phyloP scores from a whole-genome alignment of 2,113 vertebrate genomes.

The Vicugna pacos region DNA sequence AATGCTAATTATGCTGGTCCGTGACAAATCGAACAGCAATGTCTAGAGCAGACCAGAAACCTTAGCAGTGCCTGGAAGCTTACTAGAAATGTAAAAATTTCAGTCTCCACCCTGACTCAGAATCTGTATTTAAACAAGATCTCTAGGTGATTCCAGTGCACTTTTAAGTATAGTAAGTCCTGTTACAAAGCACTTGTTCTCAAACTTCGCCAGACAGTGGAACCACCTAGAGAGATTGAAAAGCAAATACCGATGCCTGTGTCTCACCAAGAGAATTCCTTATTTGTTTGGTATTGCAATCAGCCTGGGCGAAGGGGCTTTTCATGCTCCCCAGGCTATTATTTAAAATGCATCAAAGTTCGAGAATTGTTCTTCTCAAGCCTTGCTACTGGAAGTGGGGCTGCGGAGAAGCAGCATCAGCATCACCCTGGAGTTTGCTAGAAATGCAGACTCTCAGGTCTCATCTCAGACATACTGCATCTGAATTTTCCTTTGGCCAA shows the following conservation, averaged over 20 bases:
- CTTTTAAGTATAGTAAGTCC: not conserved
- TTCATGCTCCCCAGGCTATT: not conserved
- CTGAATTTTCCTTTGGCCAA: conserved; percentile 30
- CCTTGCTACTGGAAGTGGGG: not conserved
- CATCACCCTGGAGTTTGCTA: not conserved
- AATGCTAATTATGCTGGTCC: not conserved
- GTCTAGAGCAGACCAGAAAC: not conserved
- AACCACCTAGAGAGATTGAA: not conserved
- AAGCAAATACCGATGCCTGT: not conserved
- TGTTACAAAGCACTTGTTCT: not conserved
- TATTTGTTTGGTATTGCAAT: not conserved
- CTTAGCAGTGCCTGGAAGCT: not conserved
- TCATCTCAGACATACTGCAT: not conserved
- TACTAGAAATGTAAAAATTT: not conserved
- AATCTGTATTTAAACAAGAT: conserved; percentile 34
- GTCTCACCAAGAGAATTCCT: not conserved
- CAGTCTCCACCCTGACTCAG: not conserved
- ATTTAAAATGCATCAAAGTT: not conserved
- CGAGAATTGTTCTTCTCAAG: conserved; percentile 13
- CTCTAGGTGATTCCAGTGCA: not conserved
- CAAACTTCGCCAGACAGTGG: not conserved
- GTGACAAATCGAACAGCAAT: not conserved
- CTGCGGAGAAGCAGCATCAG: not conserved
- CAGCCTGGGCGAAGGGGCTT: not conserved
- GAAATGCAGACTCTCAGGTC: conserved; percentile 1